Conservation (phyloP, 2,888 invertebrate species). For the Cephus spinipes region DNA sequence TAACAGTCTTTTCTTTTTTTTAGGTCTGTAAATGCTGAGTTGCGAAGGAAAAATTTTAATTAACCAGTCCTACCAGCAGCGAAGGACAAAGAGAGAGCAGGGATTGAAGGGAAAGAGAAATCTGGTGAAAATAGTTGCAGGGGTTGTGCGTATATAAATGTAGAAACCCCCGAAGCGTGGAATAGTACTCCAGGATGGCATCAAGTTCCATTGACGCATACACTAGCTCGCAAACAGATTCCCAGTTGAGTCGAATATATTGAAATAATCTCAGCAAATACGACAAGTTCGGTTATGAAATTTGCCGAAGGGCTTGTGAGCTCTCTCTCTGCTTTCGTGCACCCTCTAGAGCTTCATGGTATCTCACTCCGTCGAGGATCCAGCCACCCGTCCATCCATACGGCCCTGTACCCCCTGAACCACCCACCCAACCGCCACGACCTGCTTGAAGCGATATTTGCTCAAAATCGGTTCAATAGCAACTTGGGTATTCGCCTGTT, state of each 20-base stretch:
- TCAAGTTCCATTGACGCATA: slow-evolving; percentile 66
- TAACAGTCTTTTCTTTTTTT: not conserved
- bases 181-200: not conserved
- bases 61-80: not conserved
- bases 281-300: slow-evolving; percentile 68
- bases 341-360: slow-evolving; percentile 18
- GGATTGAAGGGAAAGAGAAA: not conserved
- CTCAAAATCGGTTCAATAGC: slow-evolving; percentile 67
- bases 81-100: not conserved
- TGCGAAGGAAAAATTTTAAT: not conserved
- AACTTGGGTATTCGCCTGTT: slow-evolving; percentile 64
- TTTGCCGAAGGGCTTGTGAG: slow-evolving; percentile 67
- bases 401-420: slow-evolving; percentile 31
- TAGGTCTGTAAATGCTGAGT: not conserved
- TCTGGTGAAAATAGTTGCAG: not conserved
- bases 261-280: slow-evolving; percentile 68
- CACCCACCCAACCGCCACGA: slow-evolving; percentile 43
- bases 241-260: slow-evolving; percentile 64
- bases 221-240: slow-evolving; percentile 65
- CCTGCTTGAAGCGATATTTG: slow-evolving; percentile 64
- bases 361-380: slow-evolving; percentile 28
- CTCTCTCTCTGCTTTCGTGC: slow-evolving; percentile 47
- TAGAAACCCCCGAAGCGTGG: not conserved
- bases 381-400: slow-evolving; percentile 19
- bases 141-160: not conserved